A percentile compares a stretch with the other conserved stretches of the same genome.
Conservation (phyloP, 2,888 invertebrate genomes). For the Cabera pusaria region DNA sequence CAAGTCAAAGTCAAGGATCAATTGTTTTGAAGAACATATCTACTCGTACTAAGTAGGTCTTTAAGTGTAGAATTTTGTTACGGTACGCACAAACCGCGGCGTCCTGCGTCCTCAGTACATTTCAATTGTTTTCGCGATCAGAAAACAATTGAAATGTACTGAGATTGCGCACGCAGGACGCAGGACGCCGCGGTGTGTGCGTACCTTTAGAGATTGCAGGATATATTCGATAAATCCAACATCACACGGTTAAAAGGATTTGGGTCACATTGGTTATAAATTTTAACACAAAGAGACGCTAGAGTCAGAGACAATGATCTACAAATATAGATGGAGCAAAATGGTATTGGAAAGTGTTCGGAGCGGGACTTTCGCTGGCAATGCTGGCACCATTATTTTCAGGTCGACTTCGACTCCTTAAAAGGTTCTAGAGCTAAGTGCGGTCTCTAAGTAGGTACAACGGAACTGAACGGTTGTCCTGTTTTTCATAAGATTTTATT, state of each 20-base stretch:
- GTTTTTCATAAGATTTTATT: slow-evolving; percentile 12
- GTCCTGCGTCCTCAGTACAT: too few relatives aligned
- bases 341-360: slow-evolving; percentile 31
- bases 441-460: slow-evolving; percentile 9
- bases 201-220: too few relatives aligned
- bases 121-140: too few relatives aligned
- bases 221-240: too few relatives aligned
- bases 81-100: too few relatives aligned
- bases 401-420: slow-evolving; percentile 26
- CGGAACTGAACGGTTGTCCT: slow-evolving; percentile 15
- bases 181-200: too few relatives aligned
- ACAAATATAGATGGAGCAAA: slow-evolving; percentile 26
- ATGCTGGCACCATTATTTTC: slow-evolving; percentile 31
- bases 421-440: slow-evolving; percentile 22
- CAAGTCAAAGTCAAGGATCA: too few relatives aligned
- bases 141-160: too few relatives aligned
- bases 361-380: slow-evolving; percentile 31
- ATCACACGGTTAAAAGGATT: slow-evolving; percentile 16
- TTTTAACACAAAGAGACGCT: slow-evolving; percentile 15
- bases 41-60: too few relatives aligned
- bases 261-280: slow-evolving; percentile 13
- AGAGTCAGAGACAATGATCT: slow-evolving; percentile 13
- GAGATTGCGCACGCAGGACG: too few relatives aligned
- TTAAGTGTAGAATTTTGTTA: too few relatives aligned
- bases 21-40: too few relatives aligned